Base-by-base conservation (phyloP, 30 jellyfish, hydroid and myxozoan genomes). In the Turritopsis rubra region DNA sequence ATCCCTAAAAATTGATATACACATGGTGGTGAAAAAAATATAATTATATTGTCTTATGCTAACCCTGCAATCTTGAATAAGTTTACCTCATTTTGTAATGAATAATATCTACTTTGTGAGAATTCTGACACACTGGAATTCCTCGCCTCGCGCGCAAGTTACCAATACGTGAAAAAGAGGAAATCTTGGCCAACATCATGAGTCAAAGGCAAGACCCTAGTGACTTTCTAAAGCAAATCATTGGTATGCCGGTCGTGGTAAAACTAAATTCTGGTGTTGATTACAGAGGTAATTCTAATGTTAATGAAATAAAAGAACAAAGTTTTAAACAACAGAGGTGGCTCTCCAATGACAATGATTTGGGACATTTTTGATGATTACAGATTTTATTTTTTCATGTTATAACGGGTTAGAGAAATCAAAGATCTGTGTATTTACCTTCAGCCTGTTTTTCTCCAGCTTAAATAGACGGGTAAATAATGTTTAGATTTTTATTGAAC, bases 161-260 rank as follows among this genome's bases (percentile, higher is more conserved):
- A 41, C 60, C n/a, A n/a, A n/a, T n/a, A n/a, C n/a, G n/a, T n/a
- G n/a, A n/a, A n/a, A n/a, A n/a, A n/a, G n/a, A n/a, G n/a, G n/a
- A n/a, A n/a, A n/a, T n/a, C n/a, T n/a, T 41, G 60, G 60, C 13
- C 13, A 20, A 26, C 8, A 79, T 24, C 24, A 91, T 91, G 96
- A 95, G 97, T 74, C 95, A 85, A 41, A 83, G 99, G 66, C 96
- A 89, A 74, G 95, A 95, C 74, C 99, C 99, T 27, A 90, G 97
- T 71, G 97, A 89, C 80, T 95, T 85, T 68, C 90, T 95, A 78
- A 90, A 89, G 81, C 96, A 80, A 60, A 86, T 95, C 65, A 90
- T 89, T 84, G 99, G 99, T 16, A 91, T 95, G 21, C 97, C 97
- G 5, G 99, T 95, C 25, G 96, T 87, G 19, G 99, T 95, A 65